These are phyloP conservation scores for Elysia crispata DNA, from an alignment of 2,888 invertebrate species.

Conservation along the genomic window DNA sequence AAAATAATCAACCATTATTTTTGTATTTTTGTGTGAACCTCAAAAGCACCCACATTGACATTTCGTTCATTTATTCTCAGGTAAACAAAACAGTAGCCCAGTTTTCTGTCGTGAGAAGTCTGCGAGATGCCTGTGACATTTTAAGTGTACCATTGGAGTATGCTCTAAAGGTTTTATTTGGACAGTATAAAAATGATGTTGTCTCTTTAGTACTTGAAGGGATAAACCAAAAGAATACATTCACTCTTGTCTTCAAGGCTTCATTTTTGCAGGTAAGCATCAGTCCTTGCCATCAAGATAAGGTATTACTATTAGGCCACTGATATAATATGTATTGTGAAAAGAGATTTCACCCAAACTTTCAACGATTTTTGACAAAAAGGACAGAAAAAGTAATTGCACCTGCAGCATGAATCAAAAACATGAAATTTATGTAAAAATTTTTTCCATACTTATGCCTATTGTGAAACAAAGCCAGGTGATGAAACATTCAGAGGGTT, in stretches of 20 bases:
- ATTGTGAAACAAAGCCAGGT: no score
- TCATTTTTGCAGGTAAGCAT: conserved; percentile 35
- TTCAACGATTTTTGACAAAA: no score
- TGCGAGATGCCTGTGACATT: conserved; percentile 45
- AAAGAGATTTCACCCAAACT: no score
- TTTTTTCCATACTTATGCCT: no score
- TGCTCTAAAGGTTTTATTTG: conserved; percentile 37
- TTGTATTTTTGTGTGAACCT: background rate
- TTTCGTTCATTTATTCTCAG: background rate
- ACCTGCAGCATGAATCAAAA: no score
- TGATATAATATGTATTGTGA: no score
- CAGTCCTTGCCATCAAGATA: no score
- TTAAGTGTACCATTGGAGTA: conserved; percentile 34
- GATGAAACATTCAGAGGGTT: no score
- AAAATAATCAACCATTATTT: no score
- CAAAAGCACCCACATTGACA: background rate
- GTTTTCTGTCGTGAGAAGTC: conserved; percentile 23
- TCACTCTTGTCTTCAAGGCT: conserved; percentile 31
- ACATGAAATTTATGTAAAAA: no score
- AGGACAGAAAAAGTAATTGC: no score
- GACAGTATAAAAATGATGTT: conserved; percentile 3
- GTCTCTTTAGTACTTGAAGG: conserved; percentile 23
- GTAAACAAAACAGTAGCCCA: conserved; percentile 23
- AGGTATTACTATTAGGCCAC: no score
- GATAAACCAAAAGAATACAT: conserved; percentile 6